Percentiles rank a stretch among this genome's conserved stretches.
Evolutionary conservation across 2,113 vertebrate genomes (phyloP).

Genomic region (Chamaetylas fuelleborni): DNA sequence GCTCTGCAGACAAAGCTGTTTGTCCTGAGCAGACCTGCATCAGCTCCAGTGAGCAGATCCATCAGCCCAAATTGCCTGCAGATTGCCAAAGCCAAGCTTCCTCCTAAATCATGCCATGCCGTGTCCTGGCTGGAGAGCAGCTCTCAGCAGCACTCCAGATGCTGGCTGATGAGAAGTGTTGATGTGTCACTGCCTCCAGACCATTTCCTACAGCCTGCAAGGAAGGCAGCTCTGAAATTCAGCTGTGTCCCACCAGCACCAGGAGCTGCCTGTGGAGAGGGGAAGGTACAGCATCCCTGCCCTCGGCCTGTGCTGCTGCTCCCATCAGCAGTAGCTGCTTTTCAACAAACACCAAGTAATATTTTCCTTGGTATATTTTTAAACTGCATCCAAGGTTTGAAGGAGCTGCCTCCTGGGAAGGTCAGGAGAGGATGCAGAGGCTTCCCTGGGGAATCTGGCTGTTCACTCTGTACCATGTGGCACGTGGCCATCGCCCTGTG

Average conservation of each 20-base stretch:
- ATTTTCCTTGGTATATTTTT: not conserved
- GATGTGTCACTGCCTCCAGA: not conserved
- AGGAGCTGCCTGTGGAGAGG: not conserved
- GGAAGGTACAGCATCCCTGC: not conserved
- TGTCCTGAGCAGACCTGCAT: not conserved
- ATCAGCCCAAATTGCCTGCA: not conserved
- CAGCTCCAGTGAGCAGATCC: not conserved
- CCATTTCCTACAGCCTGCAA: slow-evolving; percentile 11
- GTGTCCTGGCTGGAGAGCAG: not conserved
- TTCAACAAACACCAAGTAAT: slow-evolving; percentile 39
- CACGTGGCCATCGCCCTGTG: not conserved
- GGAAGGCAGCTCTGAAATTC: not conserved
- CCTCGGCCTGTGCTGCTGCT: not conserved
- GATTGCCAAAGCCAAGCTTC: not conserved
- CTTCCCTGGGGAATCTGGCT: slow-evolving; percentile 54
- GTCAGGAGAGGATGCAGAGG: not conserved
- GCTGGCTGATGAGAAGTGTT: slow-evolving; percentile 39
- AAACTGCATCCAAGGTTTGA: slow-evolving; percentile 40
- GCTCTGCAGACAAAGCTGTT: slow-evolving; percentile 10
- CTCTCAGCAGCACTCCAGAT: slow-evolving; percentile 5
- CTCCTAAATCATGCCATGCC: slow-evolving; percentile 2
- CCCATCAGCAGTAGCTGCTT: slow-evolving; percentile 1
- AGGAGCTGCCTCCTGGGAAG: slow-evolving; percentile 50
- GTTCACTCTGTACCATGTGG: slow-evolving; percentile 55
- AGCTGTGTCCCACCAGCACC: slow-evolving; percentile 22